These are phyloP conservation scores for Maconellicoccus hirsutus DNA, from an alignment of 1,140 invertebrate species.

Conservation along the genomic window DNA sequence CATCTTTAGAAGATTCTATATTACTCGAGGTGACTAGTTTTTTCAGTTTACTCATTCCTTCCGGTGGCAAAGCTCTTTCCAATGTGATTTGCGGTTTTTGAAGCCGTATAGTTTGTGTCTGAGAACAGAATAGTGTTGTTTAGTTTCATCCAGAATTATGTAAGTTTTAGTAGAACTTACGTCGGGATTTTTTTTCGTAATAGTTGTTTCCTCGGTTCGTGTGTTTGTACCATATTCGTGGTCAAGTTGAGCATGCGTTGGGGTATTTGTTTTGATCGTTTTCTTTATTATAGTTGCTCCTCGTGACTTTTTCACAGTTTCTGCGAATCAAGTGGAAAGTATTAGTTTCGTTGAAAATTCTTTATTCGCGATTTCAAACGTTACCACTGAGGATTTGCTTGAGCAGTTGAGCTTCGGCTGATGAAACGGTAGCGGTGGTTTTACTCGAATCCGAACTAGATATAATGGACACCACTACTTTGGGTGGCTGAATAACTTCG, in stretches of 20 bases:
- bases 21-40: background rate
- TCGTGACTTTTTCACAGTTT: background rate
- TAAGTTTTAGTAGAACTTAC: too few species aligned
- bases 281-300: background rate
- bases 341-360: too few species aligned
- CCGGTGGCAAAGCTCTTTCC: background rate
- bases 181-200: too few species aligned
- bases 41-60: background rate
- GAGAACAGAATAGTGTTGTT: too few species aligned
- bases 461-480: background rate
- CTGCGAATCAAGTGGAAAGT: background rate
- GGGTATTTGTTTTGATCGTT: background rate
- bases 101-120: too few species aligned
- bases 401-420: background rate
- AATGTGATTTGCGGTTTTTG: too few species aligned
- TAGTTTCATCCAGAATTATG: too few species aligned
- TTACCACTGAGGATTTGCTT: background rate
- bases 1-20: background rate
- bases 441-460: background rate
- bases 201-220: too few species aligned
- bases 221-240: slow-evolving; percentile 7
- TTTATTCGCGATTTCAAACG: too few species aligned
- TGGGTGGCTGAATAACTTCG: background rate
- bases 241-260: background rate
- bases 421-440: background rate